Evolutionary conservation across 2,888 invertebrate species (phyloP).

Genomic region (Gastracanthus pulcherrimus): DNA sequence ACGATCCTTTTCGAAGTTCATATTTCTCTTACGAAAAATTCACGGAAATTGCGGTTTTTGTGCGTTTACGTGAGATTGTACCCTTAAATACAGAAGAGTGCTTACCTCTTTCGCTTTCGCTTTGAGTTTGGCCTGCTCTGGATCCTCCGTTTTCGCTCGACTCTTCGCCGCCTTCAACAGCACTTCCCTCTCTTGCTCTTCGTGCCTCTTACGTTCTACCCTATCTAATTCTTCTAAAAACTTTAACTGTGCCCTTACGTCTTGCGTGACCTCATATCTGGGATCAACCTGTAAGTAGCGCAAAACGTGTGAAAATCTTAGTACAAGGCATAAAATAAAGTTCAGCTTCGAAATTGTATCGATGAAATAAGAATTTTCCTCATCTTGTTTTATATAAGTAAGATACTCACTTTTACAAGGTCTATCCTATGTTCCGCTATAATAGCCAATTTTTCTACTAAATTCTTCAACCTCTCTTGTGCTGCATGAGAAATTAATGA

Average conservation of each 20-base stretch:
- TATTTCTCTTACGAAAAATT: no score
- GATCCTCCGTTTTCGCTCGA: slow-evolving; percentile 97
- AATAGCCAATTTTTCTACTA: slow-evolving; percentile 93
- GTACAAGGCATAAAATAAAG: not conserved
- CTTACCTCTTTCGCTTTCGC: slow-evolving; percentile 91
- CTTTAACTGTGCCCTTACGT: slow-evolving; percentile 95
- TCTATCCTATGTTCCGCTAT: slow-evolving; percentile 97
- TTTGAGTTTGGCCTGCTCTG: slow-evolving; percentile 97
- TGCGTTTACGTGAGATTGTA: no score
- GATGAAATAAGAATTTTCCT: no score
- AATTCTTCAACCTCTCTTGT: slow-evolving; percentile 93
- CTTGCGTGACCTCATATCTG: slow-evolving; percentile 92
- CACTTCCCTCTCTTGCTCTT: slow-evolving; percentile 97
- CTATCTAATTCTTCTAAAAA: slow-evolving; percentile 98
- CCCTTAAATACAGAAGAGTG: not conserved
- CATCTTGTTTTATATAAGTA: slow-evolving; percentile 35
- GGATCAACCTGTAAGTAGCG: slow-evolving; percentile 84
- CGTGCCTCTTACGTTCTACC: slow-evolving; percentile 94
- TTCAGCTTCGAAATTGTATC: no score
- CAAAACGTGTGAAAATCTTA: not conserved
- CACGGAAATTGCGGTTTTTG: no score
- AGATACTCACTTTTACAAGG: slow-evolving; percentile 86
- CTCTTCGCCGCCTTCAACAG: slow-evolving; percentile 96
- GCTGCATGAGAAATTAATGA: slow-evolving; percentile 95
- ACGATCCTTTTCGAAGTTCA: no score